Evolutionary conservation across 2,797 vertebrate species (phyloP), one percentile per base, ranked within the genome.

Genomic region (Acipenser oxyrinchus): DNA sequence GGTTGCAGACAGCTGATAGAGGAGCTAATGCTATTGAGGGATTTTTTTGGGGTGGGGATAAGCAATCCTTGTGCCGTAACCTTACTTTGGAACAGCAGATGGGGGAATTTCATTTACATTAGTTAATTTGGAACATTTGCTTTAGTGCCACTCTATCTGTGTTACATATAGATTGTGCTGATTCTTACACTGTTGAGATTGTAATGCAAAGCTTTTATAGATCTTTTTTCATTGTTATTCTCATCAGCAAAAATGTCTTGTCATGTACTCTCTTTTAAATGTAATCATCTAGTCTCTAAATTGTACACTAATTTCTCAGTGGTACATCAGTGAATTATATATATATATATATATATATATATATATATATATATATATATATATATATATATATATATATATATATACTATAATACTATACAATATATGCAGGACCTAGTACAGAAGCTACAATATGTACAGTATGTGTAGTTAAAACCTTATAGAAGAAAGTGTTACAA

Each of bases 361-460:
- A 79, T 70, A 78, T 75, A 74, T 74, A 75, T 78, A 63, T 75
- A 18, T 18, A 18, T 18, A 18, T 18, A 18, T 18, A 18, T 18
- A 60, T 80, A 79, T 82, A 77, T 78, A 80, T 83, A 80, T 79
- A 73, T 84, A 83, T 79, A 85, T 80, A 78, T 74, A 71, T 10
- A 11, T 58, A 60, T 57, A 57, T 57, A 57, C 13, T n/a, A 10
- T 11, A 11, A 57, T 57, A 57, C 58, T 58, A 58, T 58, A 66
- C 58, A 1, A 66, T 65, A 48, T 57, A 66, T 66, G 23, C 60
- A 61, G 64, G 18, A 63, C 58, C 18, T 62, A 55, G 60, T 49
- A 64, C 11, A 10, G 55, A 57, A 57, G 6, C 55, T 18, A 23
- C 13, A 51, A 53, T 64, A 18, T 18, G 15, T 18, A 18, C 15